phyloP scores from a whole-genome alignment of 2,797 vertebrate species.

The Tapera naevia region DNA sequence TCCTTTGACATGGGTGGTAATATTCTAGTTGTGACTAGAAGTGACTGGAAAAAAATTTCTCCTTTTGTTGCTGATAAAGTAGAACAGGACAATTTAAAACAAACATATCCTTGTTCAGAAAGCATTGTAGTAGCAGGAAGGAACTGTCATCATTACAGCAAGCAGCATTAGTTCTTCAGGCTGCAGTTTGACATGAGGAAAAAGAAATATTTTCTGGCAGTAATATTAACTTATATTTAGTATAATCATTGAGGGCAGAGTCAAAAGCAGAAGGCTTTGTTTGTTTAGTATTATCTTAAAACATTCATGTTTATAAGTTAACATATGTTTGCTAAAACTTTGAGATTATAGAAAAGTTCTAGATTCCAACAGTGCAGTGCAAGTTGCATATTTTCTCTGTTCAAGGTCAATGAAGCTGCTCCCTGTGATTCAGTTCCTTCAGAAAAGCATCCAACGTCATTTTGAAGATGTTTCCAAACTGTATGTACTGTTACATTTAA shows the following conservation, averaged over 20 bases:
- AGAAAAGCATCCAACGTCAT: constrained; percentile 91
- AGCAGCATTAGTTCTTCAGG: not conserved
- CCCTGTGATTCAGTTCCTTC: constrained; percentile 88
- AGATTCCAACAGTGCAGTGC: not conserved
- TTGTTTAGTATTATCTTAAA: not conserved
- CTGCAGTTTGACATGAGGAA: not conserved
- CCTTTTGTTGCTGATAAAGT: not conserved
- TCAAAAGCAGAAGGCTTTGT: not conserved
- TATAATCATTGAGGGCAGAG: not conserved
- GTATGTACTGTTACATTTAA: constrained; percentile 73
- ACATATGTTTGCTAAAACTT: not conserved
- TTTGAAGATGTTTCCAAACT: constrained; percentile 89
- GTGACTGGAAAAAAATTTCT: not conserved
- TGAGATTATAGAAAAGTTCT: not conserved
- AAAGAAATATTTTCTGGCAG: not conserved
- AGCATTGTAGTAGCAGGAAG: not conserved
- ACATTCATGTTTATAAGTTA: not conserved
- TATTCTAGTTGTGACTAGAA: not conserved
- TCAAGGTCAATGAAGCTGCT: constrained; percentile 85
- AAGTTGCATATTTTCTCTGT: not conserved
- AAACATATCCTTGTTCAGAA: not conserved
- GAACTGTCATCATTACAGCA: not conserved
- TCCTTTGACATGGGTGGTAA: not conserved
- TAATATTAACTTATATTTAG: not conserved
- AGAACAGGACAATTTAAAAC: not conserved